These are phyloP conservation scores for Hyposoter didymator DNA, from an alignment of 2,888 invertebrate species.

Conservation along the genomic window DNA sequence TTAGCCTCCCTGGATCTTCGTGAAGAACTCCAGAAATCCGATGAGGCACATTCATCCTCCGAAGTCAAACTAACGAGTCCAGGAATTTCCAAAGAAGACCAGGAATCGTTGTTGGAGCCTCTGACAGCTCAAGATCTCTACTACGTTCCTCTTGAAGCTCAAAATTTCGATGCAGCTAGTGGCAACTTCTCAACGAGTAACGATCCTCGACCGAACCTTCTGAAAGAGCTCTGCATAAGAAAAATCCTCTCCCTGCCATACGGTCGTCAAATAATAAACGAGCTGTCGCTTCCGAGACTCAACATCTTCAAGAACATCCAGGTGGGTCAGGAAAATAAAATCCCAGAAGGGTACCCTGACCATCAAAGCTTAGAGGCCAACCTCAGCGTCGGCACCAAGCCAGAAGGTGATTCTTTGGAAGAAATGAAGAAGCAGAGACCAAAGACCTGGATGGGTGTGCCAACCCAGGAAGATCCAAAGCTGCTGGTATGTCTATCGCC, in stretches of 20 bases:
- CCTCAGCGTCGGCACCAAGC: constrained; percentile 1
- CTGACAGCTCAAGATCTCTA: constrained; percentile 71
- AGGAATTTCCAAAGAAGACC: constrained; percentile 52
- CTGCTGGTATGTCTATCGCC: constrained; percentile 90
- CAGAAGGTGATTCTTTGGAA: constrained; percentile 20
- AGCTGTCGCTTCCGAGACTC: constrained; percentile 75
- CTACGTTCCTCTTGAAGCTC: constrained; percentile 70
- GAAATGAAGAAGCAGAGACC: constrained; percentile 73
- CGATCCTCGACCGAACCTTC: constrained; percentile 83
- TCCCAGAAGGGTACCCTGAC: constrained; percentile 13
- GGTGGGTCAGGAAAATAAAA: constrained; percentile 66
- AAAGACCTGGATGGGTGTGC: constrained; percentile 87
- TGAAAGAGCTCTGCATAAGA: constrained; percentile 88
- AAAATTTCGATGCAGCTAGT: constrained; percentile 69
- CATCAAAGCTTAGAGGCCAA: not conserved
- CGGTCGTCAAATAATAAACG: constrained; percentile 86
- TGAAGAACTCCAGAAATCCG: constrained; percentile 69
- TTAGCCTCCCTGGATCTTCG: constrained; percentile 85
- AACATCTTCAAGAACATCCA: constrained; percentile 75
- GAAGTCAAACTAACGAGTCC: constrained; percentile 63
- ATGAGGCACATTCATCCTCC: constrained; percentile 82
- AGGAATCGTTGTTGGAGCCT: not conserved
- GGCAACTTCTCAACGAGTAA: constrained; percentile 41
- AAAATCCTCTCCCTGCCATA: constrained; percentile 89
- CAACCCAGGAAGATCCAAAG: constrained; percentile 87